These are phyloP conservation scores for Orthonevra nobilis DNA, from an alignment of 2,888 invertebrate genomes.

Conservation along the genomic window DNA sequence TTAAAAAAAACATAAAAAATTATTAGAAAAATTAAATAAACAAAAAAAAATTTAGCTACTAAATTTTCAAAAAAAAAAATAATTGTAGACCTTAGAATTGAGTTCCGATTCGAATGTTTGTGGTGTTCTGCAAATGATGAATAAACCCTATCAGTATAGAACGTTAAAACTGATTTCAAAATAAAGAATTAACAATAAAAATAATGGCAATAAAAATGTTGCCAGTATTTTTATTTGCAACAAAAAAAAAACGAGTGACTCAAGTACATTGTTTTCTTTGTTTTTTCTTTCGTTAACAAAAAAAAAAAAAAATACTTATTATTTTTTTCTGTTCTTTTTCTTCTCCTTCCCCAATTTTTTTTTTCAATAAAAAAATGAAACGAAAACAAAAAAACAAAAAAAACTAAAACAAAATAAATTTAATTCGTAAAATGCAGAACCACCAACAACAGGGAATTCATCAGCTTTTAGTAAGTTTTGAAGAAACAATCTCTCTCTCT, in stretches of 20 bases:
- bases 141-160: constrained; percentile 61
- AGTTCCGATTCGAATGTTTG: constrained; percentile 61
- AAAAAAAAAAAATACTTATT: too few relatives aligned
- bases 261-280: constrained; percentile 31
- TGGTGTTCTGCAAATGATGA: constrained; percentile 65
- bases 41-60: constrained; percentile 12
- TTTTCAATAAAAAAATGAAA: constrained; percentile 37
- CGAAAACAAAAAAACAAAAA: constrained; percentile 39
- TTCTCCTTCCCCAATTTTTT: constrained; percentile 56
- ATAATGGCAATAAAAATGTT: constrained; percentile 17
- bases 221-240: constrained; percentile 19
- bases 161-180: constrained; percentile 39
- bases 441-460: constrained; percentile 95
- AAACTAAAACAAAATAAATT: constrained; percentile 64
- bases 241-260: constrained; percentile 14
- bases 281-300: constrained; percentile 30
- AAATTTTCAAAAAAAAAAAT: constrained; percentile 17
- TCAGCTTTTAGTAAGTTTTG: constrained; percentile 92
- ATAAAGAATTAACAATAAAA: not conserved
- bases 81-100: constrained; percentile 45
- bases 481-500: constrained; percentile 57
- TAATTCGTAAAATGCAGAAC: constrained; percentile 84
- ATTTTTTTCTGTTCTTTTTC: constrained; percentile 52
- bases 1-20: constrained; percentile 4
- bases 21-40: constrained; percentile 9